phyloP scores from a whole-genome alignment of 2,113 vertebrate species.

The Xiphias gladius region DNA sequence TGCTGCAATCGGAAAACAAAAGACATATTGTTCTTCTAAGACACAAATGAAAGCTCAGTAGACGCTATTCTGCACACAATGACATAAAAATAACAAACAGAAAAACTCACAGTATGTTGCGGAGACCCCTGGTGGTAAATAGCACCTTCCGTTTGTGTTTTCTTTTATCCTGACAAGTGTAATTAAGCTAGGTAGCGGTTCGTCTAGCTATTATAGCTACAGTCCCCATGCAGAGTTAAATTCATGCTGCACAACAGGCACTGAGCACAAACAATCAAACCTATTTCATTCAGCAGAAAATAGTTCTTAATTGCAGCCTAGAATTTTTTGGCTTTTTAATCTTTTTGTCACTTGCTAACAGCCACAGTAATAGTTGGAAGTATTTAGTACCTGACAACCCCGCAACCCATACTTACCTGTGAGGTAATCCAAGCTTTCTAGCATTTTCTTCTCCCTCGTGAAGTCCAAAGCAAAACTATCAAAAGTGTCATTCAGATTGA shows the following conservation, averaged over 20 bases:
- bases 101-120: constrained; percentile 9
- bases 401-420: constrained; percentile 87
- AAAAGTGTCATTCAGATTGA: constrained; percentile 97
- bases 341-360: constrained; percentile 31
- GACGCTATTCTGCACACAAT: constrained; percentile 20
- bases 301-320: constrained; percentile 29
- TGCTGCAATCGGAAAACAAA: constrained; percentile 82
- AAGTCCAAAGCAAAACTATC: constrained; percentile 98
- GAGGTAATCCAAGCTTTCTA: constrained; percentile 97
- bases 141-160: constrained; percentile 37
- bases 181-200: constrained; percentile 60
- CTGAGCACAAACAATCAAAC: constrained; percentile 66
- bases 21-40: constrained; percentile 38
- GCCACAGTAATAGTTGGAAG: constrained; percentile 24
- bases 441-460: constrained; percentile 96
- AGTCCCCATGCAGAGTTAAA: constrained; percentile 61
- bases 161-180: constrained; percentile 60
- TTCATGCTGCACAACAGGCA: constrained; percentile 34
- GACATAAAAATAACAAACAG: constrained; percentile 26
- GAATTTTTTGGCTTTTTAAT: constrained; percentile 19
- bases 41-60: constrained; percentile 39
- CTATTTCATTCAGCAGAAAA: constrained; percentile 58
- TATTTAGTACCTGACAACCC: background rate
- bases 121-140: constrained; percentile 39
- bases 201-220: constrained; percentile 53